A percentile compares a stretch with the other conserved stretches of the same genome.
These are phyloP conservation scores for Aphelenchoides besseyi DNA, from an alignment of 1,140 invertebrate species.

Conservation along the genomic window DNA sequence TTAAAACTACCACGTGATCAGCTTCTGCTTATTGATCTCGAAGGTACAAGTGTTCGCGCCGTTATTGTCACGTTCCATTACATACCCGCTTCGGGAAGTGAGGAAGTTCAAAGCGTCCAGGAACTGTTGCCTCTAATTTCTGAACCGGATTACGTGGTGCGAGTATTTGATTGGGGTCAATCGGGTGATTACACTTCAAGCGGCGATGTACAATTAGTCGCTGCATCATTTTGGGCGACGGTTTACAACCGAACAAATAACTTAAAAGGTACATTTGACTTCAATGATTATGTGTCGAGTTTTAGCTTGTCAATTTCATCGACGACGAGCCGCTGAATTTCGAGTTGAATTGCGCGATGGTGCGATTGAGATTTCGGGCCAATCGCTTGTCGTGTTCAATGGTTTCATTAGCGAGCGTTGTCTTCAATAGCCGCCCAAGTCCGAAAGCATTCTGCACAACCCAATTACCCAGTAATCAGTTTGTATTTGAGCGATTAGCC, in stretches of 20 bases:
- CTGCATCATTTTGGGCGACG: not conserved
- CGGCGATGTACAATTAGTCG: not conserved
- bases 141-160: conserved; percentile 2
- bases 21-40: not conserved
- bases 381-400: not conserved
- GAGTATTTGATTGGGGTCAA: not conserved
- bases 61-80: conserved; percentile 10
- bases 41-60: not conserved
- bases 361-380: not conserved
- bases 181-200: not conserved
- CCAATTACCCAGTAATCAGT: too few relatives aligned
- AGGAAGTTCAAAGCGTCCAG: not conserved
- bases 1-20: not conserved
- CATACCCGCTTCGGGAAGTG: not conserved
- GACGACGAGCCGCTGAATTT: not conserved
- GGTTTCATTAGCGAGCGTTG: not conserved
- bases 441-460: not conserved
- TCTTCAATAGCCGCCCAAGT: not conserved
- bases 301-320: not conserved
- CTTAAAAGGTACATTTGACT: not conserved
- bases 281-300: too few relatives aligned
- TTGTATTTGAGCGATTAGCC: too few relatives aligned
- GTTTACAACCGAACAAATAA: conserved; percentile 10
- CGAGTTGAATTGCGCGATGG: not conserved
- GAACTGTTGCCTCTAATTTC: not conserved